Base-by-base conservation (phyloP, 2,888 invertebrate genomes). In the Scotopteryx bipunctaria region DNA sequence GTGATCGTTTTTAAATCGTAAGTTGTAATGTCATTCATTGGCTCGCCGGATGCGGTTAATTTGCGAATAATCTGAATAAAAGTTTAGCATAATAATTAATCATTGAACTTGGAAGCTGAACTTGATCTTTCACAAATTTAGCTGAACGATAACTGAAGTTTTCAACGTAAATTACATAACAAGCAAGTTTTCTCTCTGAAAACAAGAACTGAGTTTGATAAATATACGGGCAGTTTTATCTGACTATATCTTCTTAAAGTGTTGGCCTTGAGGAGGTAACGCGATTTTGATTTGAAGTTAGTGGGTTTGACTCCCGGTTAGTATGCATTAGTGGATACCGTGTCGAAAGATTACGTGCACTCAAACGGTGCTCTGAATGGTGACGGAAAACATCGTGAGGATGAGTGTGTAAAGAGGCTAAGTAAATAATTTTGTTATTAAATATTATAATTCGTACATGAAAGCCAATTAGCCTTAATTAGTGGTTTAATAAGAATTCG, bases 51-150 rank as follows among this genome's bases (percentile, higher is more conserved):
- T n/a, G 43, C 45, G 11, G 38, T 37, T 33, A 33, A 13, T 31
- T 31, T 38, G 29, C 40, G 33, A 45, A 53, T 54, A 47, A 56
- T 56, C 43, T 41, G 48, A 50, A 48, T 42, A 27, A 14, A 49
- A 53, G 37, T 55, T 55, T 6, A 13, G 31, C 33, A 11, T 55
- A 37, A 11, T 55, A 37, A 50, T 46, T 36, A 51, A 51, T 51
- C 44, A 40, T 15, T 15, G n/a, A 32, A 49, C 42, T 49, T 49
- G 16, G 3, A 13, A 23, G 13, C 31, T 48, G 48, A 40, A 35
- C 38, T 43, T 21, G 43, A 43, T 31, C 36, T 23, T 35, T 35
- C 9, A 2, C 11, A 25, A 33, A 14, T 23, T 42, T 1, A 19
- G 19, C 2, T 2, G 25, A 27, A 9, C 4, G 23, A 8, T 42